A percentile compares a stretch with the other conserved stretches of the same genome.
These are phyloP conservation scores for Zophobas atratus DNA, from an alignment of 1,140 invertebrate species.

Conservation along the genomic window DNA sequence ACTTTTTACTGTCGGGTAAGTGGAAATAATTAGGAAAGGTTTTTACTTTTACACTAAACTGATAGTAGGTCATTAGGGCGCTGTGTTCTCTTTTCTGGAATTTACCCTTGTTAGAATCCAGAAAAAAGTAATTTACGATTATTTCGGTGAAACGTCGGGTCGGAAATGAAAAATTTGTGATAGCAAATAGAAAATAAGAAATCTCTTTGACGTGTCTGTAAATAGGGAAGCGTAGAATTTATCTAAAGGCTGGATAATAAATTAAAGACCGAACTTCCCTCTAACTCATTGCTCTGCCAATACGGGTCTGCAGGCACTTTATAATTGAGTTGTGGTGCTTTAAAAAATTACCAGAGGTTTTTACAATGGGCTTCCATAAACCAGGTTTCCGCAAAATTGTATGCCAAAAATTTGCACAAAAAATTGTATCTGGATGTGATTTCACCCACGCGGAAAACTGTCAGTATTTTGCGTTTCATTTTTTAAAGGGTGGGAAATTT, in stretches of 20 bases:
- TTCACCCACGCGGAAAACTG: too few species aligned
- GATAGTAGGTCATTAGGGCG: slow-evolving; percentile 5
- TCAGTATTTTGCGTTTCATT: background rate
- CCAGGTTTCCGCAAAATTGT: background rate
- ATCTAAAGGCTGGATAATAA: slow-evolving; percentile 14
- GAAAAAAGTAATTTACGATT: background rate
- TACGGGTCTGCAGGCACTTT: slow-evolving; percentile 17
- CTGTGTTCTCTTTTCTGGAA: background rate
- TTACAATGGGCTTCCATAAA: background rate
- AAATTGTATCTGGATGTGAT: background rate
- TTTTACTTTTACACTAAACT: slow-evolving; percentile 7
- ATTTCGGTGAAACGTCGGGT: background rate
- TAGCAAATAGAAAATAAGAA: background rate
- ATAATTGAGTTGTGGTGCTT: slow-evolving; percentile 35
- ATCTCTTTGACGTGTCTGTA: background rate
- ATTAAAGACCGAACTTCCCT: slow-evolving; percentile 14
- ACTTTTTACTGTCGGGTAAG: slow-evolving; percentile 28
- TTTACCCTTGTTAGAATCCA: background rate
- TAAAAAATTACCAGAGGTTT: slow-evolving; percentile 17
- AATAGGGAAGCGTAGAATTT: background rate
- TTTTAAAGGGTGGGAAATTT: background rate
- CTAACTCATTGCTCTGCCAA: slow-evolving; percentile 31
- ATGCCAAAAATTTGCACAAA: background rate
- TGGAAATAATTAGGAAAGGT: slow-evolving; percentile 29
- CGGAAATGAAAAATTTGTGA: slow-evolving; percentile 1